Base-by-base conservation (phyloP, 2,797 vertebrate species). In the Catharus ustulatus region DNA sequence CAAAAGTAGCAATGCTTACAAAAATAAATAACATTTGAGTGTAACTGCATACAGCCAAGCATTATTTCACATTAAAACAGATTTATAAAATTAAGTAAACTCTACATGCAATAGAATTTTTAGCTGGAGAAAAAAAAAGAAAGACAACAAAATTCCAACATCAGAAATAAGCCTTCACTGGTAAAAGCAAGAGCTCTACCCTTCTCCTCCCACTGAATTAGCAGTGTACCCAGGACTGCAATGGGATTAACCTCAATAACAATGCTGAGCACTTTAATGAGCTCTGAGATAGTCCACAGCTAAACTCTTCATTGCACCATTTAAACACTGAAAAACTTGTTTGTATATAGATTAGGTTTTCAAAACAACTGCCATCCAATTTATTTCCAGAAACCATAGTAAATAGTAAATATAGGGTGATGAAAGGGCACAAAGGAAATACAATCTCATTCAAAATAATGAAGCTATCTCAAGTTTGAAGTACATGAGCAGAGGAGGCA, bases 201-300 rank as follows among this genome's bases (percentile, higher is more conserved):
- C 20, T 74, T 78, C 45, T 75, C 15, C 48, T 78, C 20, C 29
- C 34, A 48, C 34, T 58, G 59, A 69, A 61, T 87, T 80, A 87
- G 43, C 64, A 45, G 63, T 30, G 51, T 57, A 78, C 55, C 72
- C 66, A 5, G 8, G 71, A 77, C 73, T 92, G 55, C 18, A 6
- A 36, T 30, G 42, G 38, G 74, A 94, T 95, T 89, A 94, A 89
- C 62, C 54, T 91, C 90, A 69, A 57, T 82, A 94, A 11, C 58
- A 93, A 59, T 13, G 46, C 43, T 32, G 75, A 92, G 69, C 77
- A 87, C 75, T 83, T 94, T 51, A 95, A 89, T 63, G 61, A 95
- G 69, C 69, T 94, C 69, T n/a, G 46, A 94, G 30, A 72, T 30
- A 59, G 76, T 46, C 81, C 51, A 68, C 15, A 32, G 42, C 59